Evolutionary conservation across 2,888 invertebrate genomes (phyloP).

Genomic region (Cephonodes hylas): DNA sequence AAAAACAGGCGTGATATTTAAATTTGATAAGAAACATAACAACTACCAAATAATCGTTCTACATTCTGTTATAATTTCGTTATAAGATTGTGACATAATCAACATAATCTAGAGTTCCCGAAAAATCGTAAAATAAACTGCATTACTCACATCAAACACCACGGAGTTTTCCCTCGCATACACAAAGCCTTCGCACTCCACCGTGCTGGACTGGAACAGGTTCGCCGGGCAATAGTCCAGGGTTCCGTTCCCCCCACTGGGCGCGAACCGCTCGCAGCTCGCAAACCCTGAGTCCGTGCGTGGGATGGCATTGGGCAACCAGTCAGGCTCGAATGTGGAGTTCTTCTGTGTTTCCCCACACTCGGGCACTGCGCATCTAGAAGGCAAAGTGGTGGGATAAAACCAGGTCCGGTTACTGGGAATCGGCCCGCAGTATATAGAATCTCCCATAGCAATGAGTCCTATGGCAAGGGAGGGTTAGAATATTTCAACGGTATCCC

Average conservation of each 20-base stretch:
- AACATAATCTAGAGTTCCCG: too few relatives aligned
- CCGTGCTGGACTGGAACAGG: slow-evolving; percentile 37
- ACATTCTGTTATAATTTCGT: too few relatives aligned
- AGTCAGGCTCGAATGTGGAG: slow-evolving; percentile 53
- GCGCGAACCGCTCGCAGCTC: slow-evolving; percentile 68
- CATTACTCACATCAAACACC: slow-evolving; percentile 59
- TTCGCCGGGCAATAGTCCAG: slow-evolving; percentile 48
- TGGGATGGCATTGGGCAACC: slow-evolving; percentile 72
- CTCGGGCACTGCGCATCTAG: slow-evolving; percentile 75
- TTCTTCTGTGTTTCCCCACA: slow-evolving; percentile 66
- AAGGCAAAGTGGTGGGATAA: background rate
- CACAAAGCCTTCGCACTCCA: slow-evolving; percentile 51
- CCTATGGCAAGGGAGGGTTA: too few relatives aligned
- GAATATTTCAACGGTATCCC: too few relatives aligned
- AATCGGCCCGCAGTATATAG: too few relatives aligned
- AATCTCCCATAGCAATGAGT: too few relatives aligned
- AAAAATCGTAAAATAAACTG: background rate
- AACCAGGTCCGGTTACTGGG: too few relatives aligned
- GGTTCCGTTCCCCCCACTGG: slow-evolving; percentile 40
- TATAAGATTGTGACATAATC: too few relatives aligned
- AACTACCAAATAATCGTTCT: too few relatives aligned
- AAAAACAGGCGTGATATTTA: too few relatives aligned
- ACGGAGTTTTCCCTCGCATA: slow-evolving; percentile 60
- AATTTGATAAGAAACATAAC: too few relatives aligned
- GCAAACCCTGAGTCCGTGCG: slow-evolving; percentile 46